Conservation (phyloP, 1,140 invertebrate species). For the Drosophila grimshawi region DNA sequence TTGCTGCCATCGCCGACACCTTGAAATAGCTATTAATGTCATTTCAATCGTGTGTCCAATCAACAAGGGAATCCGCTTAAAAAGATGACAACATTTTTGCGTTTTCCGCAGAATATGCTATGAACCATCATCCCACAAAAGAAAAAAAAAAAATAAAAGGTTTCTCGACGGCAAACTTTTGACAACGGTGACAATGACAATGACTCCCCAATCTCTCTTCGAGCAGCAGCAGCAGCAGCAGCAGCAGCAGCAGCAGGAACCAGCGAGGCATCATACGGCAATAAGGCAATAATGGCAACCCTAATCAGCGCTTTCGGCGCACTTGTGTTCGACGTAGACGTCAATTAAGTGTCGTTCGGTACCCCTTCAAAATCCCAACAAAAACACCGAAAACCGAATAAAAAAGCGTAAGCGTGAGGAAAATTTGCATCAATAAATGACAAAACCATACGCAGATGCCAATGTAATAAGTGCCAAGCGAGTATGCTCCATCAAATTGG, state of each 20-base stretch:
- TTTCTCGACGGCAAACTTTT: constrained; percentile 55
- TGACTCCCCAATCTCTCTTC: constrained; percentile 9
- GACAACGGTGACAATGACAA: constrained; percentile 76
- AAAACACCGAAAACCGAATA: constrained; percentile 14
- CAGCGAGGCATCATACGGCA: background rate
- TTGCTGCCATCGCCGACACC: constrained; percentile 69
- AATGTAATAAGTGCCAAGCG: constrained; percentile 79
- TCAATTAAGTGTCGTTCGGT: constrained; percentile 67
- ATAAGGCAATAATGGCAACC: constrained; percentile 59
- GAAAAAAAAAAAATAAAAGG: constrained; percentile 43
- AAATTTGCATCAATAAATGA: constrained; percentile 82
- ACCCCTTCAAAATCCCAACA: constrained; percentile 14
- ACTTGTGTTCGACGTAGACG: constrained; percentile 81
- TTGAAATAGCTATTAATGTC: constrained; percentile 76
- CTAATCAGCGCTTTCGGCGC: constrained; percentile 70
- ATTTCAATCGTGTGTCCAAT: constrained; percentile 68
- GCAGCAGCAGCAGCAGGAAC: constrained; percentile 4
- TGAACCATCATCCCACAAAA: constrained; percentile 12
- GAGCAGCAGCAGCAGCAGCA: background rate
- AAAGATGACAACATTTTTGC: constrained; percentile 63
- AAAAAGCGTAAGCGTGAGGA: constrained; percentile 42
- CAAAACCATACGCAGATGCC: constrained; percentile 80
- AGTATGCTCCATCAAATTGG: constrained; percentile 73
- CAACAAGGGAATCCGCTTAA: constrained; percentile 55
- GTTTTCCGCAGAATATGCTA: constrained; percentile 50